phyloP scores from a whole-genome alignment of 1,140 invertebrate genomes.

The Drosophila hydei region DNA sequence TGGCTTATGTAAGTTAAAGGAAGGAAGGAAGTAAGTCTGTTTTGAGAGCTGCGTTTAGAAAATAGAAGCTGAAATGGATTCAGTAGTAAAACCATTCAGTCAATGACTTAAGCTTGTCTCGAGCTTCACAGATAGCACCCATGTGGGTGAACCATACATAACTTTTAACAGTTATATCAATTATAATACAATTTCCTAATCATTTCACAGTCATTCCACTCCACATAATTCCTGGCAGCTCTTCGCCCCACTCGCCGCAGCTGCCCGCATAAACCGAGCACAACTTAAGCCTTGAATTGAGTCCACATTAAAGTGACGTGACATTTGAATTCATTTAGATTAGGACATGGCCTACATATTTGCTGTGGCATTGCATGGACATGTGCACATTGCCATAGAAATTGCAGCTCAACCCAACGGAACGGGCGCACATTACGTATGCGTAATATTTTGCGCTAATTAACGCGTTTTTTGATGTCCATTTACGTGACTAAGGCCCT shows the following conservation, averaged over 20 bases:
- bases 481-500: conserved; percentile 34
- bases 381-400: not conserved
- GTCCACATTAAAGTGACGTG: conserved; percentile 27
- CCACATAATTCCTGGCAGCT: not conserved
- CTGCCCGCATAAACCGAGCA: conserved; percentile 18
- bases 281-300: conserved; percentile 23
- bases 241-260: too few relatives aligned
- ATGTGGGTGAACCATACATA: too few relatives aligned
- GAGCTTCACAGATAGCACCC: not conserved
- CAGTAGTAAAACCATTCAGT: too few relatives aligned
- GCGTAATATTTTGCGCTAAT: conserved; percentile 56
- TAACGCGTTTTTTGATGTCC: conserved; percentile 55
- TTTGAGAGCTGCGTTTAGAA: too few relatives aligned
- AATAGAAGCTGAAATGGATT: too few relatives aligned
- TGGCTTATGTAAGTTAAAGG: too few relatives aligned
- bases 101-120: too few relatives aligned
- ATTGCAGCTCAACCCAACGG: not conserved
- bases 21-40: too few relatives aligned
- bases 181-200: too few relatives aligned
- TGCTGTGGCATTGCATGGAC: conserved; percentile 47
- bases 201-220: not conserved
- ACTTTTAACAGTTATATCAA: too few relatives aligned
- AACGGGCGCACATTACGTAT: conserved; percentile 24
- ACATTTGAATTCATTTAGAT: conserved; percentile 26
- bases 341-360: conserved; percentile 18